Evolutionary conservation across 2,888 invertebrate species (phyloP).

Genomic region (Oegoconia quadripuncta): DNA sequence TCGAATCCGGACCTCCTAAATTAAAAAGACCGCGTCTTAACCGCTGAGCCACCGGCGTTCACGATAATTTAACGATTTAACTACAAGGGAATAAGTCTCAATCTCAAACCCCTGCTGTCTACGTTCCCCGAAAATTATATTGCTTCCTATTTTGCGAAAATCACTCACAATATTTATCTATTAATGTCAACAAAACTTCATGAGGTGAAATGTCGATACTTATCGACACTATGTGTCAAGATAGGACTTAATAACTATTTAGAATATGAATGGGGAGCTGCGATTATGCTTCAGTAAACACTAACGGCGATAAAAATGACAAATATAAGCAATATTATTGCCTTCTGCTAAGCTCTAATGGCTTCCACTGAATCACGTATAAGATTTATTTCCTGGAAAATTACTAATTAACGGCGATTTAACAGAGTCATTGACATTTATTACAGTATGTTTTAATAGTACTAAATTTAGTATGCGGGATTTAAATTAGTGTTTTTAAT

Average conservation of each 20-base stretch:
- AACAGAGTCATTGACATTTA: too few species aligned
- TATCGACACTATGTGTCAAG: conserved; percentile 39
- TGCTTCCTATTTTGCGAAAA: background rate
- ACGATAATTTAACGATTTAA: background rate
- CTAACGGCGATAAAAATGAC: conserved; percentile 53
- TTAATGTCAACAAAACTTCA: too few species aligned
- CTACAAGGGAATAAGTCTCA: background rate
- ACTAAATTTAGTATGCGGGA: too few species aligned
- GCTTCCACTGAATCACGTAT: conserved; percentile 16
- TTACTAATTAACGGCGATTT: background rate
- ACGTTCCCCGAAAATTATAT: background rate
- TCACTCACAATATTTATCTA: background rate
- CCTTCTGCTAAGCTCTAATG: conserved; percentile 19
- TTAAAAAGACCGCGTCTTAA: too few species aligned
- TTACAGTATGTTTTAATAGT: too few species aligned
- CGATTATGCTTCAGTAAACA: conserved; percentile 58
- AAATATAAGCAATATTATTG: conserved; percentile 43
- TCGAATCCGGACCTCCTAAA: too few species aligned
- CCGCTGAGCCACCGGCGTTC: too few species aligned
- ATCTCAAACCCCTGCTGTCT: background rate
- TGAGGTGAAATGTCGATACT: too few species aligned
- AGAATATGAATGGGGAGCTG: conserved; percentile 42
- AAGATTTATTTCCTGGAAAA: background rate
- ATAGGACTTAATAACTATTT: conserved; percentile 58
- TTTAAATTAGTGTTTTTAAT: too few species aligned